Base-by-base conservation (phyloP, 2,888 invertebrate species). In the Neria commutata region DNA sequence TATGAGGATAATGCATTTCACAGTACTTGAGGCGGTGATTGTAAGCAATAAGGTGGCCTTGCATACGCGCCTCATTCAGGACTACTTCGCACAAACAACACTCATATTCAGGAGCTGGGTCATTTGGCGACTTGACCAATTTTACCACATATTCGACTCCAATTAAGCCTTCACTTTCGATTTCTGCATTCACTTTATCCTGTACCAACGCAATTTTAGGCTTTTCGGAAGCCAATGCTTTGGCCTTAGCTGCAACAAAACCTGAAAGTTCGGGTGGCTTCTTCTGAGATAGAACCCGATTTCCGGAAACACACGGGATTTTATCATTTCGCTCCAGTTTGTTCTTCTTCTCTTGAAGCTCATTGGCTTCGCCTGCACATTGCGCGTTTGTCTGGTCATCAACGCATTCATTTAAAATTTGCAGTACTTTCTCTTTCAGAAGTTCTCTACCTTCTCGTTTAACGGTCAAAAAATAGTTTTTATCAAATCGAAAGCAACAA, bases 111-210 rank as follows among this genome's bases (percentile, higher is more conserved):
- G 90, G 89, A 78, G 89, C 89, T 72, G 86, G 84, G 69, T 87
- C 86, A 37, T 84, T 80, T 71, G 87, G 82, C 73, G 87, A 86
- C 55, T 88, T 86, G 19, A 85, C 83, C 66, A 91, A 82, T 80
- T 92, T 91, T 54, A 91, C 80, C 57, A 92, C 83, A 81, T 91
- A 92, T 81, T 91, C 92, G 58, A 91, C 79, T 16, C 91, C 91
- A 54, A 91, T 75, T 62, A 86, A 76, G 5, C 74, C 75, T 11
- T 74, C 68, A n/a, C 55, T 17, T 3, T 66, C 62, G 8, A 17
- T 25, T 17, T 54, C 47, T 33, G 16, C 8, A 37, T 6, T 37
- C 3, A n/a, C 48, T 34, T 16, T 37, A 3, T 56, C 23, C 3
- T n/a, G 50, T 14, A 24, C 14, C 24, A 23, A 24, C 14, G 4